Conservation (phyloP, 2,888 invertebrate genomes). For the Sylvicola fuscatus region DNA sequence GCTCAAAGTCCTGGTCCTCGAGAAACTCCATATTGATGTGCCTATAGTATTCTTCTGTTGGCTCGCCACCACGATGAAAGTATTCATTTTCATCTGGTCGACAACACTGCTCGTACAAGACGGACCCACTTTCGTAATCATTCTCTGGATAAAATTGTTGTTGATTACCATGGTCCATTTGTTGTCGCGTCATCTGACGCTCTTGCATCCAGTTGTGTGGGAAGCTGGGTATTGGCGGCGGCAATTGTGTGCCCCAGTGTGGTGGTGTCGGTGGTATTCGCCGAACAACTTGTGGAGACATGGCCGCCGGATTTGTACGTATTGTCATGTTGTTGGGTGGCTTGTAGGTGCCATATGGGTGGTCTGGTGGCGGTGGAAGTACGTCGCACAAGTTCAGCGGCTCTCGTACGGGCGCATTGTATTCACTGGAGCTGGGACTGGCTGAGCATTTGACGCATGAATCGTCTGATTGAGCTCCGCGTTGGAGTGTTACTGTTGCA, state of each 20-base stretch:
- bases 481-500: conserved; percentile 13
- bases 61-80: conserved; percentile 14
- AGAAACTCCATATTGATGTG: conserved; percentile 15
- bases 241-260: conserved; percentile 10
- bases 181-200: conserved; percentile 5
- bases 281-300: conserved; percentile 13
- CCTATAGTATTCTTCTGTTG: conserved; percentile 15
- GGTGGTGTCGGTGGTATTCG: conserved; percentile 11
- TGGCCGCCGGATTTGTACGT: conserved; percentile 14
- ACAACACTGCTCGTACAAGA: conserved; percentile 14
- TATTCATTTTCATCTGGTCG: conserved; percentile 12
- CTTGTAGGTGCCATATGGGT: conserved; percentile 15
- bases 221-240: conserved; percentile 14
- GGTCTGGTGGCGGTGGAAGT: conserved; percentile 34
- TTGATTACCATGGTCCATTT: conserved; percentile 6
- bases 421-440: conserved; percentile 33
- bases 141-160: conserved; percentile 11
- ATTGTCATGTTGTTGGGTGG: conserved; percentile 14
- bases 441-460: conserved; percentile 31
- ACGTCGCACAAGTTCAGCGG: conserved; percentile 43
- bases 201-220: conserved; percentile 14
- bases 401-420: conserved; percentile 26
- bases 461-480: conserved; percentile 30
- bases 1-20: conserved; percentile 13
- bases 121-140: conserved; percentile 14